Evolutionary conservation across 1,140 invertebrate genomes (phyloP).

Genomic region (Himalopsyche phryganea): DNA sequence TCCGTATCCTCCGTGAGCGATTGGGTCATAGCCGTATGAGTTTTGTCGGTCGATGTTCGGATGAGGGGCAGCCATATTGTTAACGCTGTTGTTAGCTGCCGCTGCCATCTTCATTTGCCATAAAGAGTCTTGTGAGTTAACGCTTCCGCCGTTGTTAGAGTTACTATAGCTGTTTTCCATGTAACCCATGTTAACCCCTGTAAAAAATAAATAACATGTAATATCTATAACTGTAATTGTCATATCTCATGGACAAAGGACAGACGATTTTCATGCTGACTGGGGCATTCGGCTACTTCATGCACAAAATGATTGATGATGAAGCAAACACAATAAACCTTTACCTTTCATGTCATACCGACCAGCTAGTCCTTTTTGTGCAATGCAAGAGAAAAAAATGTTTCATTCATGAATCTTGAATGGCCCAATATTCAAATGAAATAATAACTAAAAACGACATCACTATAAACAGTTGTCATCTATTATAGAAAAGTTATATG

Average conservation of each 20-base stretch:
- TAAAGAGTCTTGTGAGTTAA: constrained; percentile 91
- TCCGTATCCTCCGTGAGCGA: constrained; percentile 75
- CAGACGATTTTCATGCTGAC: constrained; percentile 6
- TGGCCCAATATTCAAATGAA: constrained; percentile 7
- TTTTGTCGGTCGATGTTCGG: constrained; percentile 60
- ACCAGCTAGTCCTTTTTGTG: constrained; percentile 45
- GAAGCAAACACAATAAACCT: constrained; percentile 30
- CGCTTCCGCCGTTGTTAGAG: constrained; percentile 87
- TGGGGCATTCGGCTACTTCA: constrained; percentile 15
- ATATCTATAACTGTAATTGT: no score
- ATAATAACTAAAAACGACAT: constrained; percentile 8
- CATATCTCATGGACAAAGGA: no score
- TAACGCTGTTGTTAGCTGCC: constrained; percentile 60
- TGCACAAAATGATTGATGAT: constrained; percentile 32
- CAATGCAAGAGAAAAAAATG: constrained; percentile 41
- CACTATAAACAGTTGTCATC: no score
- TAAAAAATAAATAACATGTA: constrained; percentile 24
- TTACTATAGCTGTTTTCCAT: constrained; percentile 90
- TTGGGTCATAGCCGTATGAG: constrained; percentile 71
- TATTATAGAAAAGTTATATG: no score
- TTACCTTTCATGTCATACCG: constrained; percentile 44
- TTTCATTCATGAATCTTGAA: neutral
- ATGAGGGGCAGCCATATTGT: constrained; percentile 51
- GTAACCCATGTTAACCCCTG: constrained; percentile 82
- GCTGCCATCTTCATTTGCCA: constrained; percentile 89